phyloP scores from a whole-genome alignment of 2,113 vertebrate genomes.

The Gila orcuttii region DNA sequence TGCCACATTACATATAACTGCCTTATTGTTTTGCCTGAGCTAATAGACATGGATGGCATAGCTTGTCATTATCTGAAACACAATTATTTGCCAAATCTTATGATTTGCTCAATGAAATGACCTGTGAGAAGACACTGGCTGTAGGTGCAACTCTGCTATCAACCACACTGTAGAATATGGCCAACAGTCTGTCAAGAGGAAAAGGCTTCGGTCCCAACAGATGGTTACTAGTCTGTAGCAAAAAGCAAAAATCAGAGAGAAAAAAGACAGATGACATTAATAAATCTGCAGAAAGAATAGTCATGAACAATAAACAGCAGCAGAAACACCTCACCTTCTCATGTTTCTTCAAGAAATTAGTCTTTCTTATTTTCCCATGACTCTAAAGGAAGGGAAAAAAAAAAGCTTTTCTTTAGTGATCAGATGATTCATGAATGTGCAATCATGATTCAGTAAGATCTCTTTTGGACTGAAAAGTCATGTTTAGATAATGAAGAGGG shows the following conservation, averaged over 20 bases:
- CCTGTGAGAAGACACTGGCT: slow-evolving; percentile 94
- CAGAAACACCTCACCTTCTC: slow-evolving; percentile 82
- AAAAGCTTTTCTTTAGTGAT: neutral
- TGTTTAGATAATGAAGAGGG: too few species aligned
- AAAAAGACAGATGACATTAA: neutral
- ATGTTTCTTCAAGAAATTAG: slow-evolving; percentile 92
- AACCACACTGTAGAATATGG: slow-evolving; percentile 95
- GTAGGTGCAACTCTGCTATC: slow-evolving; percentile 92
- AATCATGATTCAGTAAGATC: neutral
- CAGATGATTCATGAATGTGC: neutral
- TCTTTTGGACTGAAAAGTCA: neutral
- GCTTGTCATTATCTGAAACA: too few species aligned
- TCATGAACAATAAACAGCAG: neutral
- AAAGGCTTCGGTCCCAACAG: slow-evolving; percentile 97
- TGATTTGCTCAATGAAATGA: slow-evolving; percentile 66
- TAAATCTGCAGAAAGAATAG: neutral
- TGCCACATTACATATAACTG: neutral
- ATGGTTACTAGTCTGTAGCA: slow-evolving; percentile 91
- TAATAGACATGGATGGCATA: neutral
- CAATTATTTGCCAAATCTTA: neutral
- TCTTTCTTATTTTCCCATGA: slow-evolving; percentile 94
- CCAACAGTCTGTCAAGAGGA: slow-evolving; percentile 91
- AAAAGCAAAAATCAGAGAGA: neutral
- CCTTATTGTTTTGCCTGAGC: neutral
- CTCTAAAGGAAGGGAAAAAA: slow-evolving; percentile 75